phyloP scores from a whole-genome alignment of 2,797 vertebrate species.

The Tachyglossus aculeatus region DNA sequence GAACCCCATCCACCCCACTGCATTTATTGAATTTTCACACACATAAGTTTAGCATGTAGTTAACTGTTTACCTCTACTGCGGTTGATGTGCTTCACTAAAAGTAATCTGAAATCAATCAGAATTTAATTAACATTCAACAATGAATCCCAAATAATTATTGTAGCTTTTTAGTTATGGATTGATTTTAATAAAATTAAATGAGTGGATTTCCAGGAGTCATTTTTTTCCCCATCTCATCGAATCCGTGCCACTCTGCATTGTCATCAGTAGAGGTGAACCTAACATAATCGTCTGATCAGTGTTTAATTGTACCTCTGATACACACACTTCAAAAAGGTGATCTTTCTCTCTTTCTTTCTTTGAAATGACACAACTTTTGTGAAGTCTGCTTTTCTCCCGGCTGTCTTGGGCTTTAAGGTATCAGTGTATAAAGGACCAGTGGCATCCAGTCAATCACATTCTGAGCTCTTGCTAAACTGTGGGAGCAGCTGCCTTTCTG shows the following conservation, averaged over 20 bases:
- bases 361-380: constrained; percentile 32
- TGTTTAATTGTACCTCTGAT: constrained; percentile 60
- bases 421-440: too few species aligned
- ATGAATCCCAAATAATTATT: constrained; percentile 47
- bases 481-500: too few species aligned
- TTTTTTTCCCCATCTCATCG: constrained; percentile 27
- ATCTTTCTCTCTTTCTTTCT: constrained; percentile 30
- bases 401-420: too few species aligned
- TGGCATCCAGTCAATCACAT: too few species aligned
- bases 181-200: constrained; percentile 21
- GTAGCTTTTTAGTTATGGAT: constrained; percentile 44
- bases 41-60: too few species aligned
- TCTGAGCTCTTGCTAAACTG: too few species aligned
- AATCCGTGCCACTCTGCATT: constrained; percentile 49
- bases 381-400: too few species aligned
- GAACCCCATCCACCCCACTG: too few species aligned
- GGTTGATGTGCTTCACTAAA: not conserved
- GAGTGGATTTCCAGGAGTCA: constrained; percentile 35
- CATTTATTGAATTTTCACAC: too few species aligned
- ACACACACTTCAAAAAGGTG: constrained; percentile 53
- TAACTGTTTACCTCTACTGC: too few species aligned
- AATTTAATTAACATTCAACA: constrained; percentile 56
- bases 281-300: constrained; percentile 56
- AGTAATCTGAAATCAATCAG: constrained; percentile 30
- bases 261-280: constrained; percentile 49